Conservation (phyloP, 2,113 vertebrate species). For the Gambusia holbrooki region DNA sequence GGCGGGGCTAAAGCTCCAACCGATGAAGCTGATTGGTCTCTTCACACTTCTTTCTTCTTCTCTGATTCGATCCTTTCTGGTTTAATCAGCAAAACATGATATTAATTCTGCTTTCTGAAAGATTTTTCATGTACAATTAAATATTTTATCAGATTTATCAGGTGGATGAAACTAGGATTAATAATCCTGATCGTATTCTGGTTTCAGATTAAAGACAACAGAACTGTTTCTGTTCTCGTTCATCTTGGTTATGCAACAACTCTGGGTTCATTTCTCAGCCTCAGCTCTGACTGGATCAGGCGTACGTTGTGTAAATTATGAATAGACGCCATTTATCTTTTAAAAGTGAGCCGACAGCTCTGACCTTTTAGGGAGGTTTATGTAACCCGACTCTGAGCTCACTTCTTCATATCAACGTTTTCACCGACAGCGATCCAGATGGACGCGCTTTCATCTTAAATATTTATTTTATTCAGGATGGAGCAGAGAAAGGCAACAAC, state of each 20-base stretch:
- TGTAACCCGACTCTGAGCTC: not conserved
- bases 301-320: not conserved
- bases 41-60: not conserved
- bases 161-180: too few species aligned
- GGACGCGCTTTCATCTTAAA: not conserved
- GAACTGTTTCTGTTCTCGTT: not conserved
- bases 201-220: not conserved
- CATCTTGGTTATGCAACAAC: not conserved
- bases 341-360: not conserved
- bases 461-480: not conserved
- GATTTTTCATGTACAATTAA: not conserved
- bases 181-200: not conserved
- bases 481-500: too few species aligned
- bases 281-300: not conserved
- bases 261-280: not conserved
- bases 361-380: conserved; percentile 11
- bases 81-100: not conserved
- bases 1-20: too few species aligned
- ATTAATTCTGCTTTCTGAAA: not conserved
- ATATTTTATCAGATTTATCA: too few species aligned
- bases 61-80: not conserved
- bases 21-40: not conserved
- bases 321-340: not conserved
- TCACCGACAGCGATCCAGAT: too few species aligned
- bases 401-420: not conserved